These are phyloP conservation scores for Daubentonia madagascariensis DNA, from an alignment of 2,113 vertebrate genomes.

Conservation along the genomic window DNA sequence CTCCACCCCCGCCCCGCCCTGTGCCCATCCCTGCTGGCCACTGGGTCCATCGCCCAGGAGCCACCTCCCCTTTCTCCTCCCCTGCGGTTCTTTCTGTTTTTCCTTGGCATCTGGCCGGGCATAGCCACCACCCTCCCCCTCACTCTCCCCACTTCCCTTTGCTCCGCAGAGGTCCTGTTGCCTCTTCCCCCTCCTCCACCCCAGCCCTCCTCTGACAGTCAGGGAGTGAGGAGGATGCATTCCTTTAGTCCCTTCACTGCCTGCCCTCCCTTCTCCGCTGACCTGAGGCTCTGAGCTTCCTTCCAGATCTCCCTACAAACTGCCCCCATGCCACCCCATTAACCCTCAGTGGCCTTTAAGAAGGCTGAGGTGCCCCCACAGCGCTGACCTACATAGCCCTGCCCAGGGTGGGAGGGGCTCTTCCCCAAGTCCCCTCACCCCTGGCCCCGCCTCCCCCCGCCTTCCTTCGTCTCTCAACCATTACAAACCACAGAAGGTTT, in stretches of 20 bases:
- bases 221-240: constrained; percentile 27
- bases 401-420: constrained; percentile 62
- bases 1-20: constrained; percentile 67
- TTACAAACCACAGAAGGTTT: neutral
- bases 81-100: constrained; percentile 76
- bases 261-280: neutral
- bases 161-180: constrained; percentile 47
- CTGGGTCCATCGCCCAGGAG: constrained; percentile 64
- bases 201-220: constrained; percentile 20
- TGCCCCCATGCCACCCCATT: constrained; percentile 22
- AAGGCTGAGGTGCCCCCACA: constrained; percentile 59
- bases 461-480: neutral
- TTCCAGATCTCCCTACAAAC: neutral
- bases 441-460: constrained; percentile 34
- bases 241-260: constrained; percentile 59
- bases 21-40: constrained; percentile 72
- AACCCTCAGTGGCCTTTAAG: constrained; percentile 7
- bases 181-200: neutral
- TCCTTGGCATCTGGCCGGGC: constrained; percentile 75
- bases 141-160: neutral
- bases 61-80: constrained; percentile 76
- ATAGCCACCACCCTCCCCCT: constrained; percentile 52
- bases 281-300: constrained; percentile 2
- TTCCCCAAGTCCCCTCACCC: constrained; percentile 54
- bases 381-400: constrained; percentile 76